Base-by-base conservation (phyloP, 1,140 invertebrate genomes). In the Pseudachorutes palmiensis region DNA sequence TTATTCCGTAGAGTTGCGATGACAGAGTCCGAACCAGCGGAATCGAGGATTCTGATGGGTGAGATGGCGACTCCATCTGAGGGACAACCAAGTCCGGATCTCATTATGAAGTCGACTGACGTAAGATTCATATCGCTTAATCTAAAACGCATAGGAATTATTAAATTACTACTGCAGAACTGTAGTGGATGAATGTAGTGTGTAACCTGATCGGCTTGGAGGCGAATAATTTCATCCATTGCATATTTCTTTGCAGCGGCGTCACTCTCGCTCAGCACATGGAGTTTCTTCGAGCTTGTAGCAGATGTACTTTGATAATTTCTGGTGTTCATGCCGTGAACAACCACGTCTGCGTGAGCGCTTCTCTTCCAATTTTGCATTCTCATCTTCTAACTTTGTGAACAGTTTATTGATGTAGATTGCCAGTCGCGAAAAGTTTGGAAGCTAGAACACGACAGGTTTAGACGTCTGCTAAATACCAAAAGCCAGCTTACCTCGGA, bases 161-260 rank as follows among this genome's bases (percentile, higher is more conserved):
- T 12, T 26, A 55, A 5, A 55, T 16, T 12, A 55, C 24, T 26
- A 55, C 24, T 55, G 9, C 19, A 26, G 24, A 55, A 55, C 12
- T 55, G 51, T n/a, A n/a, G 24, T 55, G 12, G 24, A 14, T 16
- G 24, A 55, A 55, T 55, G 5, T 12, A 14, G 51, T 5, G 24
- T 55, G 9, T 55, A 16, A 55, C 51, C 51, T 55, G 51, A 14
- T 26, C 51, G 9, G 12, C 51, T 55, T 55, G 51, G 5, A 55
- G 24, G 5, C 51, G 12, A 9, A 55, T 19, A 55, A 55, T 55
- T 55, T 55, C 51, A 55, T 55, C 51, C 12, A 55, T 55, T 55
- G 51, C 24, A 5, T 14, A 16, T 26, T 55, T 26, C 12, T 5
- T 12, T 55, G 5, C 51, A 5, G 36, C 36, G 19, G 36, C 36